These are phyloP conservation scores for Bedellia somnulentella DNA, from an alignment of 2,888 invertebrate genomes.

Conservation along the genomic window DNA sequence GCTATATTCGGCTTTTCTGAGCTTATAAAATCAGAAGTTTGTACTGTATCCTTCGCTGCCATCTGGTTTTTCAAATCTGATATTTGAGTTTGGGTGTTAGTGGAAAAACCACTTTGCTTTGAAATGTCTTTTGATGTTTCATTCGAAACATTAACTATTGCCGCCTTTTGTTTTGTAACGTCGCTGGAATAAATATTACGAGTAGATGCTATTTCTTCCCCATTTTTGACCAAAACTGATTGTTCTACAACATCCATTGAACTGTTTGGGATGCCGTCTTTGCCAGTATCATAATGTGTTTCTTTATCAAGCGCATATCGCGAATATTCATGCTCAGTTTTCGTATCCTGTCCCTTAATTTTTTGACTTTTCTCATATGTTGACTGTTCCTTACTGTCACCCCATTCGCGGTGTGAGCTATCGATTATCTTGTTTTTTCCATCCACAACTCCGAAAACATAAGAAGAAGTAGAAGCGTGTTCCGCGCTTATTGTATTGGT, in stretches of 20 bases:
- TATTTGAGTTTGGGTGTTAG: slow-evolving; percentile 19
- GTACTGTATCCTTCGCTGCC: slow-evolving; percentile 21
- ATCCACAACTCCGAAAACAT: slow-evolving; percentile 65
- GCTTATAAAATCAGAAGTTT: slow-evolving; percentile 37
- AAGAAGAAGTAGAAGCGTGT: slow-evolving; percentile 65
- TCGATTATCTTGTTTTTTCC: slow-evolving; percentile 64
- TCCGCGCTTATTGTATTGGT: slow-evolving; percentile 60
- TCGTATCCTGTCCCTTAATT: slow-evolving; percentile 54
- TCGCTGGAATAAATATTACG: slow-evolving; percentile 44
- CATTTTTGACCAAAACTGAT: slow-evolving; percentile 41
- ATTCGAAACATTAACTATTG: slow-evolving; percentile 30
- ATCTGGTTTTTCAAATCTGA: slow-evolving; percentile 23
- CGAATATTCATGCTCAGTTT: slow-evolving; percentile 59
- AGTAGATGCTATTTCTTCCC: slow-evolving; percentile 45
- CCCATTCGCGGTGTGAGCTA: slow-evolving; percentile 61
- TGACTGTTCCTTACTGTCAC: slow-evolving; percentile 48
- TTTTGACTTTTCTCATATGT: slow-evolving; percentile 58
- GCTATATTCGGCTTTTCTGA: slow-evolving; percentile 47
- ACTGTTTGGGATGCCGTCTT: slow-evolving; percentile 54
- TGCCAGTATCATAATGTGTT: slow-evolving; percentile 60
- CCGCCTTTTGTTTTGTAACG: slow-evolving; percentile 42
- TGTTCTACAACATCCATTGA: slow-evolving; percentile 38
- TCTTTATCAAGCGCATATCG: slow-evolving; percentile 57
- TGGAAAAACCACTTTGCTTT: slow-evolving; percentile 23
- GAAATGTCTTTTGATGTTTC: slow-evolving; percentile 24